These are phyloP conservation scores for Nematostella vectensis DNA, from an alignment of 92 coral and sea anemone species.

Conservation along the genomic window DNA sequence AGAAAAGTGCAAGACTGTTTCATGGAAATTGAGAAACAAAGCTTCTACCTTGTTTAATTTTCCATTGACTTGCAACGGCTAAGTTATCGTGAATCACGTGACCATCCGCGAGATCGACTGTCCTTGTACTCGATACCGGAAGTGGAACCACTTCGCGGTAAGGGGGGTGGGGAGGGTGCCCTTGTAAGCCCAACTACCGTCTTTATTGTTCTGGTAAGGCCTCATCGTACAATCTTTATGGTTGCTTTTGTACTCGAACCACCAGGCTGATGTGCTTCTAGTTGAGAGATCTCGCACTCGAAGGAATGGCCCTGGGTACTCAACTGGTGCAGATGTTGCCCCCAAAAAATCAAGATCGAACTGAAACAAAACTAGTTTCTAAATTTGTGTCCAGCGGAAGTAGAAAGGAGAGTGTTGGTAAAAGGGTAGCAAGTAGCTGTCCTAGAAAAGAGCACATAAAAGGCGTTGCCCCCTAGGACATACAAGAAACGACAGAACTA, in stretches of 20 bases:
- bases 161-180: conserved; percentile 37
- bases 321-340: conserved; percentile 11
- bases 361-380: no score
- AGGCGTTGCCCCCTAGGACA: no score
- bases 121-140: conserved; percentile 49
- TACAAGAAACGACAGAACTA: no score
- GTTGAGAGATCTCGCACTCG: conserved; percentile 26
- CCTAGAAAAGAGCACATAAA: no score
- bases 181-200: conserved; percentile 43
- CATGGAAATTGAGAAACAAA: no score
- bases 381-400: no score
- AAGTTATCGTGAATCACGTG: conserved; percentile 45
- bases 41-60: conserved; percentile 24
- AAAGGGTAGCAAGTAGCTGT: no score
- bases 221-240: conserved; percentile 58
- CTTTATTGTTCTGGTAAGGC: conserved; percentile 43
- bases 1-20: no score
- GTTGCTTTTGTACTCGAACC: conserved; percentile 56
- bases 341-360: conserved; percentile 72
- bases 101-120: conserved; percentile 41
- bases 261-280: conserved; percentile 66
- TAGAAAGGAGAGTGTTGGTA: no score
- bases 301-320: conserved; percentile 64
- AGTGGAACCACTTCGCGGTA: conserved; percentile 50
- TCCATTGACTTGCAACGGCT: conserved; percentile 46